Evolutionary conservation across 2,113 vertebrate species (phyloP).

Genomic region (Myiopsitta monachus): DNA sequence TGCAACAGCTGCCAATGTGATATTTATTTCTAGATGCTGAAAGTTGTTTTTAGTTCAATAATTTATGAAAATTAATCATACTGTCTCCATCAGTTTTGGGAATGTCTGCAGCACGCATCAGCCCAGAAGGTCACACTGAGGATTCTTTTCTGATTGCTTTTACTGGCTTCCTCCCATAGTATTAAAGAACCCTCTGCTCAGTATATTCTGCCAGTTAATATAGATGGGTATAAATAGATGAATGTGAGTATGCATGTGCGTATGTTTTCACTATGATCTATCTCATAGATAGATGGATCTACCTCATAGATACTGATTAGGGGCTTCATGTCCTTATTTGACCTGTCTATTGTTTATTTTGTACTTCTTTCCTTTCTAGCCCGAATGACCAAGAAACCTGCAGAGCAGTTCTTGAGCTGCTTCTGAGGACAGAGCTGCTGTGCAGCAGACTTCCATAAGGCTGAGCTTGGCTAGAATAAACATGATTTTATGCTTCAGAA

Average conservation of each 20-base stretch:
- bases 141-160: neutral
- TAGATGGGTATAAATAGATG: neutral
- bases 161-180: neutral
- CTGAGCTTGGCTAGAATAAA: neutral
- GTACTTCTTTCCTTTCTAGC: neutral
- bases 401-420: neutral
- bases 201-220: neutral
- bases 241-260: neutral
- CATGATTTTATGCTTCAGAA: neutral
- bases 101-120: neutral
- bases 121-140: neutral
- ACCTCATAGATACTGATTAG: neutral
- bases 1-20: neutral
- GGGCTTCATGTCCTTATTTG: neutral
- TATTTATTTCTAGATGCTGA: slow-evolving; percentile 30
- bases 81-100: slow-evolving; percentile 20
- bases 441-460: neutral
- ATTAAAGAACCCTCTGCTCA: neutral
- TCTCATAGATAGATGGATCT: neutral
- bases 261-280: neutral
- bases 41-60: slow-evolving; percentile 40
- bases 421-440: neutral
- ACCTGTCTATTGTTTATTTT: neutral
- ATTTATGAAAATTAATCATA: slow-evolving; percentile 57
- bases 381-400: neutral